Percentiles rank a stretch among this genome's conserved stretches.
These are phyloP conservation scores for Tragelaphus buxtoni DNA, from an alignment of 2,113 vertebrate species.

Conservation along the genomic window DNA sequence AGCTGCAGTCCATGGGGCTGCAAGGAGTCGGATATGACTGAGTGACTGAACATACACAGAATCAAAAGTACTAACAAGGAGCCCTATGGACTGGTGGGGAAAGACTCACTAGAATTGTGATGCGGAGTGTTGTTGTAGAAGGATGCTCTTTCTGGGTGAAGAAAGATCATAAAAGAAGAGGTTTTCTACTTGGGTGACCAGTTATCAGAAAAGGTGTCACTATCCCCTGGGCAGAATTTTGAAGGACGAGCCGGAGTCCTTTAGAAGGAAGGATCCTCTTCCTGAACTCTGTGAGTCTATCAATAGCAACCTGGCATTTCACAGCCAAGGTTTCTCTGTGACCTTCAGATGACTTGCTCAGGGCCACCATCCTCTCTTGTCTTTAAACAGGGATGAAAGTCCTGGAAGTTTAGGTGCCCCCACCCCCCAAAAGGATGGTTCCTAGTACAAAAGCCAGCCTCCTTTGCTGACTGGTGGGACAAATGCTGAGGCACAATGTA, in stretches of 20 bases:
- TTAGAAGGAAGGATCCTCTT: not conserved
- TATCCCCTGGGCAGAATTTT: not conserved
- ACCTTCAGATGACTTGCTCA: not conserved
- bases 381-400: not conserved
- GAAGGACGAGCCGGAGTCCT: not conserved
- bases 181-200: not conserved
- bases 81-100: not conserved
- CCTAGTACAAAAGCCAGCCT: not conserved
- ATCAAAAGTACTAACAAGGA: not conserved
- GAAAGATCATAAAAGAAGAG: not conserved
- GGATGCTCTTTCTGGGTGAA: not conserved
- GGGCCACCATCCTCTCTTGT: not conserved
- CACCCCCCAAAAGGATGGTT: no score
- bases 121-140: not conserved
- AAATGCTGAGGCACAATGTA: fast-evolving
- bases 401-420: not conserved
- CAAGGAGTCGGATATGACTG: not conserved
- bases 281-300: not conserved
- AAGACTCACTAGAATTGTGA: not conserved
- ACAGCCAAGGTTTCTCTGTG: not conserved
- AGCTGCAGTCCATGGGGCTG: not conserved
- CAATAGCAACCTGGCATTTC: not conserved
- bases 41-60: not conserved
- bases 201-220: not conserved
- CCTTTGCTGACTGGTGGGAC: not conserved